Evolutionary conservation across 2,113 vertebrate species (phyloP).

Genomic region (Pangasianodon gigas): DNA sequence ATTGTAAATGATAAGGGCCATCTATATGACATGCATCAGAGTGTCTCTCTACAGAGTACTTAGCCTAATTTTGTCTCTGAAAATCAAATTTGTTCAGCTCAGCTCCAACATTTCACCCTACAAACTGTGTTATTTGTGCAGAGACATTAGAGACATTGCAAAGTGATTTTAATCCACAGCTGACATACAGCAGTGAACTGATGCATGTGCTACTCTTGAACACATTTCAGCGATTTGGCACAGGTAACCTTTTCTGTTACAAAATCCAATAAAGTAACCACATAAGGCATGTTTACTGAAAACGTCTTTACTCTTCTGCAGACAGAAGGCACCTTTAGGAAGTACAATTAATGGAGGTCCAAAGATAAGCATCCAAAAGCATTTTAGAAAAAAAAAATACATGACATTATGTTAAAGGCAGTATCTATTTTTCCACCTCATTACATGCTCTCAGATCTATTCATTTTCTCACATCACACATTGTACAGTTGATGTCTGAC

Average conservation of each 20-base stretch:
- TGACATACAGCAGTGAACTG: neutral
- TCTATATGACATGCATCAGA: neutral
- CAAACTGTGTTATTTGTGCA: neutral
- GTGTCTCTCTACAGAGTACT: neutral
- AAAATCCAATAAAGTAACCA: neutral
- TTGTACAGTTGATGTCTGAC: neutral
- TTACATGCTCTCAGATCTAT: neutral
- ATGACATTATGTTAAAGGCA: conserved; percentile 33
- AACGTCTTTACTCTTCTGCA: conserved; percentile 56
- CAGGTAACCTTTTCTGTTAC: neutral
- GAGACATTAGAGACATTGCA: neutral
- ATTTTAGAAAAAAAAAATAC: conserved; percentile 12
- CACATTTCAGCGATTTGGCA: neutral
- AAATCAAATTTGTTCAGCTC: neutral
- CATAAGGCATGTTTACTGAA: conserved; percentile 24
- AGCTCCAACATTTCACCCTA: neutral
- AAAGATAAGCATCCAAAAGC: conserved; percentile 34
- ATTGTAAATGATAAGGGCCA: no score
- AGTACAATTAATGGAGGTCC: conserved; percentile 38
- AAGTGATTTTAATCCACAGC: neutral
- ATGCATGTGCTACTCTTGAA: neutral
- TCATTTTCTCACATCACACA: conserved; percentile 1
- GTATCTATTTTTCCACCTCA: conserved; percentile 9
- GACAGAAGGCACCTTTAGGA: conserved; percentile 64
- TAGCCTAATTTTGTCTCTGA: conserved; percentile 1